A percentile compares a stretch with the other conserved stretches of the same genome.
Evolutionary conservation across 2,888 invertebrate species (phyloP).

Genomic region (Camponotus fellah): DNA sequence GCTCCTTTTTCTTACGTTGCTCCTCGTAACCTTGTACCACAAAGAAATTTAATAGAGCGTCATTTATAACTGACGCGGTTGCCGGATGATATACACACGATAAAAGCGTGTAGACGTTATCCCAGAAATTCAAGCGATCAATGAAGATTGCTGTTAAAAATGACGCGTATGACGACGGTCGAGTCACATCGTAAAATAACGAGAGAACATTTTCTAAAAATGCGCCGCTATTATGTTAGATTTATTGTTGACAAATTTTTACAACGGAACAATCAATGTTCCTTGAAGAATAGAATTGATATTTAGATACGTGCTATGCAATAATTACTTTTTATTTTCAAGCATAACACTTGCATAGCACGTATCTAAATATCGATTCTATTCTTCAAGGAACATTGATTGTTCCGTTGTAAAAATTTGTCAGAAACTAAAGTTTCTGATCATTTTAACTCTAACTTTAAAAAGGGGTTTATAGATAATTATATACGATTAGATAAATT

Average conservation of each 20-base stretch:
- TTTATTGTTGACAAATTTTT: slow-evolving; percentile 7
- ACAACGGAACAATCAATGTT: neutral
- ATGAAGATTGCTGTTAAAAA: slow-evolving; percentile 47
- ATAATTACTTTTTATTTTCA: too few species aligned
- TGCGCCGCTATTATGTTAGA: slow-evolving; percentile 11
- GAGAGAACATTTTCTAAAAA: slow-evolving; percentile 21
- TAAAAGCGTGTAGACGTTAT: slow-evolving; percentile 41
- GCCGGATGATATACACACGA: slow-evolving; percentile 47
- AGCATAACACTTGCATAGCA: too few species aligned
- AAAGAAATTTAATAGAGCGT: slow-evolving; percentile 43
- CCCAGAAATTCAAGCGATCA: slow-evolving; percentile 33
- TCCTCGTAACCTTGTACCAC: slow-evolving; percentile 22
- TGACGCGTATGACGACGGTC: slow-evolving; percentile 20
- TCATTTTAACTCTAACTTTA: neutral
- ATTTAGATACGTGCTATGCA: neutral
- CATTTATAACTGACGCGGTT: slow-evolving; percentile 45
- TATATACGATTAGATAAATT: too few species aligned
- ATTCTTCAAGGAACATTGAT: neutral
- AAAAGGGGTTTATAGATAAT: neutral
- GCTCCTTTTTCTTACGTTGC: slow-evolving; percentile 26
- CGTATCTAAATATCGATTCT: neutral
- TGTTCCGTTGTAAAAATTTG: neutral
- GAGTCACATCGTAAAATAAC: slow-evolving; percentile 22
- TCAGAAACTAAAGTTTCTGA: neutral
- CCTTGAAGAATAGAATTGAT: neutral